phyloP scores from a whole-genome alignment of 2,888 invertebrate genomes.

The Folsomia candida region DNA sequence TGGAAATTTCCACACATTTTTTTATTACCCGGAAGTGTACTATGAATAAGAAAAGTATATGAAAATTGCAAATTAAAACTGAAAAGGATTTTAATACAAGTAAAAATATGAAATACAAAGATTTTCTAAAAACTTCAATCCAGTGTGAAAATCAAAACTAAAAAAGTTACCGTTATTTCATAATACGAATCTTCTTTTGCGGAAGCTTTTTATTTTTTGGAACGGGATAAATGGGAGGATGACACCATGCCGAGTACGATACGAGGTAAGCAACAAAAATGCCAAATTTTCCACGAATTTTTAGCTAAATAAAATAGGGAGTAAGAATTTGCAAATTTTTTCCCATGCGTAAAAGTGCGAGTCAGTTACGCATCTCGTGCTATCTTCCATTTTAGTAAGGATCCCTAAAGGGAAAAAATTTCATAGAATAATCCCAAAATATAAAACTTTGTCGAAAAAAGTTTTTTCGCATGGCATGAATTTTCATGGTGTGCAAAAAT shows the following conservation, averaged over 20 bases:
- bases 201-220: background rate
- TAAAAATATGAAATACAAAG: no score
- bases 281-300: background rate
- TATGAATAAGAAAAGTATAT: no score
- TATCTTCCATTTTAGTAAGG: background rate
- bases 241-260: constrained; percentile 52
- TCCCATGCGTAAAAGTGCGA: background rate
- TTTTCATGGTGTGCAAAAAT: background rate
- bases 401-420: background rate
- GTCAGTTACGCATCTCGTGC: background rate
- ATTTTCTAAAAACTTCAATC: no score
- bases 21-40: no score
- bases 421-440: background rate
- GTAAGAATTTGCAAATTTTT: background rate
- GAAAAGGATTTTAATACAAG: no score
- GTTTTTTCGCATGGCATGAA: background rate
- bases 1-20: no score
- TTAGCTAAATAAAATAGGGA: no score
- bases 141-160: background rate
- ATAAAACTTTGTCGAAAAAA: background rate
- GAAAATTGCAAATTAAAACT: no score
- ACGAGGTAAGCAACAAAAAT: constrained; percentile 47
- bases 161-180: background rate
- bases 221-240: background rate
- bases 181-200: no score